These are phyloP conservation scores for Xenopus tropicalis DNA, from an alignment of 2,113 vertebrate genomes.

Conservation along the genomic window DNA sequence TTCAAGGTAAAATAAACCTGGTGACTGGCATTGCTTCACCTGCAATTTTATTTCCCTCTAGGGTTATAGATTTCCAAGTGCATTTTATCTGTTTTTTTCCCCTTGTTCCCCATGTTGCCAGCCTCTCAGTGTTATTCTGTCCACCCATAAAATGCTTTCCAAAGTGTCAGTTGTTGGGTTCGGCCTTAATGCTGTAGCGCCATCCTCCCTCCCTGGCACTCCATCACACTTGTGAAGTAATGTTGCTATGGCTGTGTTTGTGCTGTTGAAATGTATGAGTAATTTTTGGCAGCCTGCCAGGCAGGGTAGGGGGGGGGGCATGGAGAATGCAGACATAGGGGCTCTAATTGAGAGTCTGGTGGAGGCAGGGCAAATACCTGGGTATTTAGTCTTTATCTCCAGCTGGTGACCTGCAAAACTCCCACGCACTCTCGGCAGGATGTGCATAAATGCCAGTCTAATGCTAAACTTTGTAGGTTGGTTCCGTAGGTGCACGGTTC, in stretches of 20 bases:
- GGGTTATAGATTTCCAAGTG: too few relatives aligned
- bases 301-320: not conserved
- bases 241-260: not conserved
- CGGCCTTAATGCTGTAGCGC: not conserved
- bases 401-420: slow-evolving; percentile 5
- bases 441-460: not conserved
- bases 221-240: not conserved
- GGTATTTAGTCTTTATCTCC: not conserved
- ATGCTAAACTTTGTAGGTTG: not conserved
- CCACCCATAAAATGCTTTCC: too few relatives aligned
- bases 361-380: slow-evolving; percentile 29
- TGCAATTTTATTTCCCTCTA: too few relatives aligned
- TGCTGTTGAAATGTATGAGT: not conserved
- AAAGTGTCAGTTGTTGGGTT: not conserved
- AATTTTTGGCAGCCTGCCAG: slow-evolving; percentile 2
- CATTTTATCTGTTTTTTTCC: too few relatives aligned
- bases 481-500: slow-evolving; percentile 1
- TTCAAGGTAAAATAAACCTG: too few relatives aligned
- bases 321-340: slow-evolving; percentile 1
- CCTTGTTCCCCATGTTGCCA: too few relatives aligned
- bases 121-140: too few relatives aligned
- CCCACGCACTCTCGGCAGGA: not conserved
- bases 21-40: too few relatives aligned
- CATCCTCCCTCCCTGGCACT: not conserved
- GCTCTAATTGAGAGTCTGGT: not conserved